Conservation (phyloP, 2,888 invertebrate species). For the Ptychoptera contaminata region DNA sequence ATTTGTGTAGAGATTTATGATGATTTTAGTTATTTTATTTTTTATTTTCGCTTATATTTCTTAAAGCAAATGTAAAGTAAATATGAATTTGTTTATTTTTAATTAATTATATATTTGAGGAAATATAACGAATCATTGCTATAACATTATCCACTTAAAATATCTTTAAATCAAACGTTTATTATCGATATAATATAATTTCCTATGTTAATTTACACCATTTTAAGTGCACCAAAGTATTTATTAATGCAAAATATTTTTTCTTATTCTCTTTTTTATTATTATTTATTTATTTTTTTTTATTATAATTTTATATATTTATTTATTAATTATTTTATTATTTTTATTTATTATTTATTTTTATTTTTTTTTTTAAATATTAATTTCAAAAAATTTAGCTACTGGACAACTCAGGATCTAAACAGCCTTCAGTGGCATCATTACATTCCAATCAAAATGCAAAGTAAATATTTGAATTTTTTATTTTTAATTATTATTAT, state of each 20-base stretch:
- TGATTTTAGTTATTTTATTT: no score
- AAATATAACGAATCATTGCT: no score
- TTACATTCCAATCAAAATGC: conserved; percentile 38
- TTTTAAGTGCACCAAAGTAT: no score
- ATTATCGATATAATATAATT: no score
- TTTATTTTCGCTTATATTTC: no score
- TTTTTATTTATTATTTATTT: conserved; percentile 22
- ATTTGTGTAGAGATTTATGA: no score
- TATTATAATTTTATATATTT: conserved; percentile 11
- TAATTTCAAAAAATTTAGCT: conserved; percentile 45
- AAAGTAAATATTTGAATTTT: conserved; percentile 44
- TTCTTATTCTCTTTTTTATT: conserved; percentile 13
- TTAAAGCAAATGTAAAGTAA: no score
- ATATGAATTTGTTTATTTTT: not conserved
- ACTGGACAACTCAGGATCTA: conserved; percentile 45
- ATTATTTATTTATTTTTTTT: conserved; percentile 10
- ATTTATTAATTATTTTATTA: conserved; percentile 9
- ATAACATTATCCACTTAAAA: no score
- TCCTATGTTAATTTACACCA: no score
- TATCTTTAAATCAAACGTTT: no score
- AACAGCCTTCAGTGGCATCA: conserved; percentile 35
- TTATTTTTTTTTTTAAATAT: conserved; percentile 18
- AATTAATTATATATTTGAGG: no score
- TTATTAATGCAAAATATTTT: no score
- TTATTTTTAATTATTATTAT: conserved; percentile 16